phyloP scores from a whole-genome alignment of 2,113 vertebrate species.

The Thermophis baileyi region DNA sequence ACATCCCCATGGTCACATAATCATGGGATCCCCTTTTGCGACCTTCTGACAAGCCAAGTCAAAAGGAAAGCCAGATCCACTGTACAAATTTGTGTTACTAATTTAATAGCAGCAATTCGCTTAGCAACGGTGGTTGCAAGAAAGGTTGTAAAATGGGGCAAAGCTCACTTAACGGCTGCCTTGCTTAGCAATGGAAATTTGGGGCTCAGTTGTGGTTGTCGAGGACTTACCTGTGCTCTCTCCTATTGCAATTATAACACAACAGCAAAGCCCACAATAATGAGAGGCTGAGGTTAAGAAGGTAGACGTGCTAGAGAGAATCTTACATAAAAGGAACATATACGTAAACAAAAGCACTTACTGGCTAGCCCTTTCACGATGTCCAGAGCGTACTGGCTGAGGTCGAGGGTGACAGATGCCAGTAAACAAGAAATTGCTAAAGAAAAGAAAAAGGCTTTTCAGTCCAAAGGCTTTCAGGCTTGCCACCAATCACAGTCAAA shows the following conservation, averaged over 20 bases:
- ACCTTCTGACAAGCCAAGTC: too few relatives aligned
- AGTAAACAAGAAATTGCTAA: constrained; percentile 89
- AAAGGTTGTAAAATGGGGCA: too few relatives aligned
- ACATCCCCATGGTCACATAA: too few relatives aligned
- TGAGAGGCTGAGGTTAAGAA: background rate
- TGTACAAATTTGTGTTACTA: too few relatives aligned
- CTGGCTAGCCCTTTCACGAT: constrained; percentile 90
- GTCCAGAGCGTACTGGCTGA: constrained; percentile 94
- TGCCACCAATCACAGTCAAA: background rate
- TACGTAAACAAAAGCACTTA: constrained; percentile 65
- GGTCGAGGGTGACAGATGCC: constrained; percentile 87
- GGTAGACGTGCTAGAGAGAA: background rate
- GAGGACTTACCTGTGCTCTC: too few relatives aligned
- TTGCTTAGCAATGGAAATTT: too few relatives aligned
- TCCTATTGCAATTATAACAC: background rate
- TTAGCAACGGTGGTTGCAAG: too few relatives aligned
- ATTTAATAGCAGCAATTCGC: too few relatives aligned
- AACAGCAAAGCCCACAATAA: background rate
- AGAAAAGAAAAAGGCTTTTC: constrained; percentile 20
- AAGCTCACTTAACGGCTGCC: too few relatives aligned
- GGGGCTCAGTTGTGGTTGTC: too few relatives aligned
- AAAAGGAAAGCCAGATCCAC: too few relatives aligned
- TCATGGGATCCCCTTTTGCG: too few relatives aligned
- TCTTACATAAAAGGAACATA: background rate
- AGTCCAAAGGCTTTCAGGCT: background rate